Percentiles rank a stretch among this genome's conserved stretches.
phyloP scores from a whole-genome alignment of 2,113 vertebrate species.

The Orcinus orca region DNA sequence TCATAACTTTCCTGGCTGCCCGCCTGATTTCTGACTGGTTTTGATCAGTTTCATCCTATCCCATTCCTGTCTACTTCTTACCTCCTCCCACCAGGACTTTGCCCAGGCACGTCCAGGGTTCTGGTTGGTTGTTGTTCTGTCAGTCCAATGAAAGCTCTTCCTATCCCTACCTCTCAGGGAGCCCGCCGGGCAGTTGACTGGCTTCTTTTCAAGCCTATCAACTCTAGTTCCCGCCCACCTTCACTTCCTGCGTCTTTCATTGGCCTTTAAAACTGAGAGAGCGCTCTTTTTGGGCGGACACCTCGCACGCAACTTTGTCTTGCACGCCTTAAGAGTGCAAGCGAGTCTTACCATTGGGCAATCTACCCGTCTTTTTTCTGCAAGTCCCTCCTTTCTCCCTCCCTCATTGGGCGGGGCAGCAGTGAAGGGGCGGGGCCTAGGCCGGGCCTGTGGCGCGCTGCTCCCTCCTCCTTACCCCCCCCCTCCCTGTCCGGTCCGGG shows the following conservation, averaged over 20 bases:
- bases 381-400: constrained; percentile 69
- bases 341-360: constrained; percentile 30
- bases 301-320: constrained; percentile 53
- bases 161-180: constrained; percentile 31
- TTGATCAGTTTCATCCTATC: neutral
- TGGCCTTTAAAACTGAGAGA: constrained; percentile 36
- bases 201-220: constrained; percentile 41
- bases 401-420: constrained; percentile 79
- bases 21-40: constrained; percentile 72
- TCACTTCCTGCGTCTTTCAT: constrained; percentile 55
- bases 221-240: neutral
- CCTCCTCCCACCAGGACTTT: constrained; percentile 48
- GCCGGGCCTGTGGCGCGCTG: constrained; percentile 73
- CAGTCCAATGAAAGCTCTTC: constrained; percentile 54
- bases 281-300: constrained; percentile 39
- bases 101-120: constrained; percentile 29
- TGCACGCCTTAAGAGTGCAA: constrained; percentile 42
- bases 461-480: constrained; percentile 70
- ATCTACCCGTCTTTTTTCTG: neutral
- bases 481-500: constrained; percentile 78
- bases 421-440: constrained; percentile 62
- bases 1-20: neutral
- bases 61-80: constrained; percentile 34
- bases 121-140: constrained; percentile 61
- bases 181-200: constrained; percentile 72